Evolutionary conservation across 1,140 invertebrate genomes (phyloP).

Genomic region (Cotesia vestalis): DNA sequence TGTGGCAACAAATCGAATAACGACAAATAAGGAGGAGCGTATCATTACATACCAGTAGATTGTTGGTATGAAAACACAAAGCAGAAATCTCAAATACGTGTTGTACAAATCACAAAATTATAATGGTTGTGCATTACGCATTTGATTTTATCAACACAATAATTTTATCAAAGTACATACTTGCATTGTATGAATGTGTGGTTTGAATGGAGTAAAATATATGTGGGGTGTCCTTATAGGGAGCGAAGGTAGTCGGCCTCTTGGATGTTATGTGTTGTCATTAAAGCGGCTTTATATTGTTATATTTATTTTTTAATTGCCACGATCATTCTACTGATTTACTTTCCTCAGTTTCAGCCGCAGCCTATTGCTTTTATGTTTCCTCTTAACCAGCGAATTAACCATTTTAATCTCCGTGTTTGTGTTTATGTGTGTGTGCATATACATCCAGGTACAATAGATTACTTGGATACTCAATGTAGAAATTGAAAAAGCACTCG

Average conservation of each 20-base stretch:
- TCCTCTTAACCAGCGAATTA: neutral
- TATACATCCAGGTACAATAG: too few relatives aligned
- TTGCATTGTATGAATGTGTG: too few relatives aligned
- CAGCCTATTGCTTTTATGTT: neutral
- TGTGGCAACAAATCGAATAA: too few relatives aligned
- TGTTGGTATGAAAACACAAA: too few relatives aligned
- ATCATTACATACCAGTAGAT: too few relatives aligned
- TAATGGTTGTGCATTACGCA: neutral
- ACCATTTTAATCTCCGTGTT: too few relatives aligned
- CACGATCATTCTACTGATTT: slow-evolving; percentile 15
- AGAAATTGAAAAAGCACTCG: neutral
- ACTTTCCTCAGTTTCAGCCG: neutral
- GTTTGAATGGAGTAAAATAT: slow-evolving; percentile 26
- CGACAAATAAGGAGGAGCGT: too few relatives aligned
- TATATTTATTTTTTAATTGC: slow-evolving; percentile 19
- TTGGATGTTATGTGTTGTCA: slow-evolving; percentile 7
- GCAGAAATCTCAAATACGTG: too few relatives aligned
- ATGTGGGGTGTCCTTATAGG: slow-evolving; percentile 36
- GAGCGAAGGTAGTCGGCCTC: slow-evolving; percentile 19
- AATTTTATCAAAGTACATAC: too few relatives aligned
- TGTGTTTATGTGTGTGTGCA: too few relatives aligned
- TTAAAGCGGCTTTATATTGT: slow-evolving; percentile 2
- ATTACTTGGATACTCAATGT: neutral
- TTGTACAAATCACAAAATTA: too few relatives aligned
- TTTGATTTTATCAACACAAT: slow-evolving; percentile 7